Evolutionary conservation across 2,797 vertebrate species (phyloP).

Genomic region (Alca torda): DNA sequence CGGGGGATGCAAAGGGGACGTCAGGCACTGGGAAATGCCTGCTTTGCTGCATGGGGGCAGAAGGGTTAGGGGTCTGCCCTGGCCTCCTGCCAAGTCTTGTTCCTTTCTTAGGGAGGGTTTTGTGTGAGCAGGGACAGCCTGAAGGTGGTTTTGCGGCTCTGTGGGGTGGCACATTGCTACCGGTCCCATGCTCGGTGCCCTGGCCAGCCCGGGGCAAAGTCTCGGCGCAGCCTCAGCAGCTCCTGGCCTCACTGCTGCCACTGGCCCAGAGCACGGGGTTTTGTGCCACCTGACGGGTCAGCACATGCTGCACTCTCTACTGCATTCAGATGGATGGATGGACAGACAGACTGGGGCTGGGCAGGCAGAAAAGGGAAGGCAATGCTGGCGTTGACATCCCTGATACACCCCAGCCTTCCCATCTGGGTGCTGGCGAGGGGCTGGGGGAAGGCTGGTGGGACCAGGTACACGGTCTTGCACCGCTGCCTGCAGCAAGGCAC

Average conservation of each 20-base stretch:
- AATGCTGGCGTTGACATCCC: accelerated
- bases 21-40: background rate
- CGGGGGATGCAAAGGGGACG: accelerated
- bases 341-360: background rate
- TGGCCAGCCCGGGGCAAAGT: background rate
- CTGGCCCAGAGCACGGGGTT: accelerated
- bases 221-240: background rate
- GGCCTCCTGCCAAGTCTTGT: accelerated
- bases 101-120: background rate
- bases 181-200: accelerated
- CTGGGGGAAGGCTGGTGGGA: accelerated
- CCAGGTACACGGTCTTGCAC: accelerated
- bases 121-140: background rate
- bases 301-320: accelerated
- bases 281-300: background rate
- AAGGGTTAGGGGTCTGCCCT: background rate
- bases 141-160: background rate
- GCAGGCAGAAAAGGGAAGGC: background rate
- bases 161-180: accelerated
- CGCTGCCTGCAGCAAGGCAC: background rate
- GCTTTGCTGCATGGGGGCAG: background rate
- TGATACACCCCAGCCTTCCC: accelerated
- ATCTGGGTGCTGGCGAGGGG: background rate
- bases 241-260: accelerated
- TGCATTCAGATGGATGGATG: accelerated